Evolutionary conservation across 2,888 invertebrate genomes (phyloP).

Genomic region (Synergus umbraculus): DNA sequence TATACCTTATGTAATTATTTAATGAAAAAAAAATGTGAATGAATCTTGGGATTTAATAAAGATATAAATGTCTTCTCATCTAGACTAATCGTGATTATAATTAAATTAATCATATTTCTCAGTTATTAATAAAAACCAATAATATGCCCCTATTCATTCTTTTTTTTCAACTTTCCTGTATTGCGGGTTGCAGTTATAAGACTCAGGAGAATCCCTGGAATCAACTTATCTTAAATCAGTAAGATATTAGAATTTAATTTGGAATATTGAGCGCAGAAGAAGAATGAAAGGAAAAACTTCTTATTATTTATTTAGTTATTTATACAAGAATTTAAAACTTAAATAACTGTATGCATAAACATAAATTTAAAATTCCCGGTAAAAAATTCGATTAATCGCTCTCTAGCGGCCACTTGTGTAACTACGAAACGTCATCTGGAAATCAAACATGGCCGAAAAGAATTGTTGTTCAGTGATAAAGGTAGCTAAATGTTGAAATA

Average conservation of each 20-base stretch:
- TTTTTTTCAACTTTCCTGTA: background rate
- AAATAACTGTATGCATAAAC: background rate
- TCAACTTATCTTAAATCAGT: too few relatives aligned
- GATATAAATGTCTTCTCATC: too few relatives aligned
- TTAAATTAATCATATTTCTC: background rate
- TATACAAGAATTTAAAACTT: background rate
- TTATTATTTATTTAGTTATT: background rate
- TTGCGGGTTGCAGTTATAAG: background rate
- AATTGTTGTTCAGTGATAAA: constrained; percentile 36
- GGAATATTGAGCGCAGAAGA: background rate
- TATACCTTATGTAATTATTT: too few relatives aligned
- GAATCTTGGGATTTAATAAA: too few relatives aligned
- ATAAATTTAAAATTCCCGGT: background rate
- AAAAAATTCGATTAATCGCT: constrained; percentile 21
- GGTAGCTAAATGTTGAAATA: constrained; percentile 31
- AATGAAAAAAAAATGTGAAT: too few relatives aligned
- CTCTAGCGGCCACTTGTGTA: constrained; percentile 34
- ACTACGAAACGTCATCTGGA: constrained; percentile 55
- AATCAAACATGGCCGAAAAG: constrained; percentile 56
- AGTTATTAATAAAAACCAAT: background rate
- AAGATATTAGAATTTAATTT: too few relatives aligned
- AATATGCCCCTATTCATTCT: background rate
- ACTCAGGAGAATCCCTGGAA: background rate
- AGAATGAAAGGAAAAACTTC: background rate
- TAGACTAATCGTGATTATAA: too few relatives aligned